Base-by-base conservation (phyloP, 2,113 vertebrate genomes). In the Parus major region DNA sequence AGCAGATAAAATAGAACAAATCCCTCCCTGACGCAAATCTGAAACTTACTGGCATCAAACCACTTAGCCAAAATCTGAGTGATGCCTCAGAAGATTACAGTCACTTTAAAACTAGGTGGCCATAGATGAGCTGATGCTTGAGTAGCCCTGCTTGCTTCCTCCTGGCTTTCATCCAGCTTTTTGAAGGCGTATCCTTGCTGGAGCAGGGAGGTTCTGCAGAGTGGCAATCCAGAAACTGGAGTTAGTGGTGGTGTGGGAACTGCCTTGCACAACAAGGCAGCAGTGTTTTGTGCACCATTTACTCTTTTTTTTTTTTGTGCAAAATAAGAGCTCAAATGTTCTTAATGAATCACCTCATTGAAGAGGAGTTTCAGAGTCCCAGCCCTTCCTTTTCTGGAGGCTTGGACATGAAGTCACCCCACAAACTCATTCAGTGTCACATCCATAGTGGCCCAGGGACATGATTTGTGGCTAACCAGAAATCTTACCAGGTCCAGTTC, bases 401-500 rank as follows among this genome's bases (percentile, higher is more conserved):
- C 24, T 72, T 78, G 75, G 42, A 77, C 46, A 15, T 35, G 49
- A 90, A 77, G 57, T 70, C 42, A 52, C 59, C 10, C 31, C 55
- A 65, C 39, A 55, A 65, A 72, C 28, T 50, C 56, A 61, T 57
- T 70, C 47, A 52, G 21, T 0, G 1, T 60, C 79, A 68, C 60
- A 2, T 3, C 70, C 46, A 15, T 9, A 27, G 53, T 29, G 55
- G 57, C 35, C 8, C 33, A 66, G 24, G 19, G 69, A 50, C 29
- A 1, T 0, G 28, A 19, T 23, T 76, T 68, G 68, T 76, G 72
- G 61, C 81, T 95, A 96, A 95, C 97, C 97, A 96, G 97, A 98
- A 98, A 93, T 95, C 95, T 83, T 75, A 71, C 83, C 36, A 33
- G 97, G 97, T 97, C 96, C 86, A 39, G 56, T 98, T 98, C 98